Evolutionary conservation across 2,113 vertebrate genomes (phyloP).

Genomic region (Paradoxurus hermaphroditus): DNA sequence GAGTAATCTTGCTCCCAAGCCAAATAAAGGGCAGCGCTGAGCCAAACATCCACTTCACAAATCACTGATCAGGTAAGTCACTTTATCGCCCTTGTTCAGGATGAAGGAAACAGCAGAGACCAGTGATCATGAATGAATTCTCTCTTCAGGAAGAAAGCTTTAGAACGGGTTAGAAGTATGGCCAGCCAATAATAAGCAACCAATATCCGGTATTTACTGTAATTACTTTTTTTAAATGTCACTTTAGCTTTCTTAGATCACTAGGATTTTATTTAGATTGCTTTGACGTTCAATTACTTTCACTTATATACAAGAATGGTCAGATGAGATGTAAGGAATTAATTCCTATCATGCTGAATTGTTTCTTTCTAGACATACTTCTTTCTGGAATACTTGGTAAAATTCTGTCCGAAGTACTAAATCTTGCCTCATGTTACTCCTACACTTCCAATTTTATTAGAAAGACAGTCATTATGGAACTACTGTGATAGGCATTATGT

Average conservation of each 20-base stretch:
- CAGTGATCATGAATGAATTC: background rate
- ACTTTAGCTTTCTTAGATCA: background rate
- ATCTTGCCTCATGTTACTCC: background rate
- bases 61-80: background rate
- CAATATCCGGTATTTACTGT: too few relatives aligned
- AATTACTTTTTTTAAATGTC: background rate
- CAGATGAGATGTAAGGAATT: background rate
- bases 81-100: background rate
- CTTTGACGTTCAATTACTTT: background rate
- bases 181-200: background rate
- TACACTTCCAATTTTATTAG: background rate
- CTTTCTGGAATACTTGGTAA: background rate
- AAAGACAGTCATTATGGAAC: background rate
- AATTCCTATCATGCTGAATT: background rate
- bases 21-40: background rate
- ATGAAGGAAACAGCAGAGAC: background rate
- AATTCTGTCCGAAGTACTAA: background rate
- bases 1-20: background rate
- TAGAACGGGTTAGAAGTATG: background rate
- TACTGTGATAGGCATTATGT: background rate
- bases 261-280: background rate
- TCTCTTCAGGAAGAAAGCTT: background rate
- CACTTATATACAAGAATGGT: background rate
- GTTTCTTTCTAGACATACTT: background rate
- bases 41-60: background rate